Evolutionary conservation across 2,888 invertebrate genomes (phyloP).

Genomic region (Mantis religiosa): DNA sequence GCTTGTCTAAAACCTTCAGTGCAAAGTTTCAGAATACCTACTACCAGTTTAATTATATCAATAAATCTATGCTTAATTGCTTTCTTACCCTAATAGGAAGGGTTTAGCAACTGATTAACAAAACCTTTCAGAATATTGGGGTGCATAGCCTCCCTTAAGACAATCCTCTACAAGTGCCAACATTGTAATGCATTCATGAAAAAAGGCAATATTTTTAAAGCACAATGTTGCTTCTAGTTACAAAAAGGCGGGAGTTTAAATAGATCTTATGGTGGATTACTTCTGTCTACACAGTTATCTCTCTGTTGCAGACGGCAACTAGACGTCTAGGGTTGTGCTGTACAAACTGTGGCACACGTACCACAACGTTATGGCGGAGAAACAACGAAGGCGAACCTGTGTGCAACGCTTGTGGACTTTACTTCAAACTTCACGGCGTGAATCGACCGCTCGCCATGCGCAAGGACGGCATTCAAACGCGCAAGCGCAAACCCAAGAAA

Average conservation of each 20-base stretch:
- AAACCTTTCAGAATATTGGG: too few species aligned
- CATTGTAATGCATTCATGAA: background rate
- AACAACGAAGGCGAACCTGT: conserved; percentile 98
- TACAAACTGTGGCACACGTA: conserved; percentile 95
- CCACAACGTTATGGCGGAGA: conserved; percentile 95
- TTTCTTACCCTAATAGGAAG: too few species aligned
- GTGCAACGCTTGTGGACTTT: conserved; percentile 96
- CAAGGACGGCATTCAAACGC: conserved; percentile 93
- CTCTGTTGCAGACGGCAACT: conserved; percentile 65
- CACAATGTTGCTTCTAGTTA: background rate
- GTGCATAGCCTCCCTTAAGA: too few species aligned
- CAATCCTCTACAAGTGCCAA: too few species aligned
- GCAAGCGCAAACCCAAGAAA: conserved; percentile 90
- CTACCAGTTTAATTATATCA: too few species aligned
- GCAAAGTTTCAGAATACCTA: too few species aligned
- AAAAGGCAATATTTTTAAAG: background rate
- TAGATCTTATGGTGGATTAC: too few species aligned
- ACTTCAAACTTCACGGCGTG: conserved; percentile 92
- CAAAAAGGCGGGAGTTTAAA: too few species aligned
- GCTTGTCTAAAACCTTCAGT: too few species aligned
- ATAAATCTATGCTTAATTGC: too few species aligned
- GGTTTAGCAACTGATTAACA: too few species aligned
- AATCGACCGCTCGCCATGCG: conserved; percentile 91
- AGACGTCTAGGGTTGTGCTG: conserved; percentile 87
- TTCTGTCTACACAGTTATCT: too few species aligned